These are phyloP conservation scores for Acipenser oxyrinchus DNA, from an alignment of 2,797 vertebrate species.

Conservation along the genomic window DNA sequence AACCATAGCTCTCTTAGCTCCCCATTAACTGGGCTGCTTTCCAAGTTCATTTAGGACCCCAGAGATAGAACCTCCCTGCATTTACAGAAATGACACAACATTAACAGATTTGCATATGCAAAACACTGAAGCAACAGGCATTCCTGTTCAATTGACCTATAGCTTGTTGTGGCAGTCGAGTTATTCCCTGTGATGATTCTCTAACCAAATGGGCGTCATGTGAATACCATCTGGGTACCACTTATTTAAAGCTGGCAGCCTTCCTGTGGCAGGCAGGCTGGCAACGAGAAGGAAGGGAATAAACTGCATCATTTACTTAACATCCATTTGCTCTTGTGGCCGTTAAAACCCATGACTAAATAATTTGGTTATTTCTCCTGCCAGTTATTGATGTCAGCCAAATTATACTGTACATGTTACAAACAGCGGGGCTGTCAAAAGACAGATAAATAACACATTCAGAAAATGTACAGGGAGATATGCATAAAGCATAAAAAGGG, in stretches of 20 bases:
- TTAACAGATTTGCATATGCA: constrained; percentile 77
- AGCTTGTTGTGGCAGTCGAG: constrained; percentile 78
- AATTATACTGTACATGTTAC: constrained; percentile 52
- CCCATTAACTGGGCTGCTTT: constrained; percentile 66
- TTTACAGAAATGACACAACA: constrained; percentile 75
- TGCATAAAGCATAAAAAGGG: too few relatives aligned
- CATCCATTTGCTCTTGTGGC: constrained; percentile 82
- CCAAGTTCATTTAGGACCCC: constrained; percentile 72
- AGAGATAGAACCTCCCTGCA: constrained; percentile 67
- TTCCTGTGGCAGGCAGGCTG: constrained; percentile 84
- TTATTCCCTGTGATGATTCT: constrained; percentile 77
- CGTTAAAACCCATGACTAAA: constrained; percentile 92
- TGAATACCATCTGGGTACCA: constrained; percentile 92
- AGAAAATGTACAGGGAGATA: constrained; percentile 17
- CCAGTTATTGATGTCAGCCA: constrained; percentile 77
- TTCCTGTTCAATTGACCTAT: constrained; percentile 75
- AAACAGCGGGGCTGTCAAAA: constrained; percentile 41
- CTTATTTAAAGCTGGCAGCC: constrained; percentile 94
- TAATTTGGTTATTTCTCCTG: constrained; percentile 82
- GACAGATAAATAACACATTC: constrained; percentile 38
- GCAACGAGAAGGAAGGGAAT: constrained; percentile 84
- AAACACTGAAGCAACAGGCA: constrained; percentile 80
- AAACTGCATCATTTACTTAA: constrained; percentile 98
- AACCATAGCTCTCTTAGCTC: constrained; percentile 45
- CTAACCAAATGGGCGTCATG: constrained; percentile 86